These are phyloP conservation scores for Cebidichthys violaceus DNA, from an alignment of 2,113 vertebrate species.

Conservation along the genomic window DNA sequence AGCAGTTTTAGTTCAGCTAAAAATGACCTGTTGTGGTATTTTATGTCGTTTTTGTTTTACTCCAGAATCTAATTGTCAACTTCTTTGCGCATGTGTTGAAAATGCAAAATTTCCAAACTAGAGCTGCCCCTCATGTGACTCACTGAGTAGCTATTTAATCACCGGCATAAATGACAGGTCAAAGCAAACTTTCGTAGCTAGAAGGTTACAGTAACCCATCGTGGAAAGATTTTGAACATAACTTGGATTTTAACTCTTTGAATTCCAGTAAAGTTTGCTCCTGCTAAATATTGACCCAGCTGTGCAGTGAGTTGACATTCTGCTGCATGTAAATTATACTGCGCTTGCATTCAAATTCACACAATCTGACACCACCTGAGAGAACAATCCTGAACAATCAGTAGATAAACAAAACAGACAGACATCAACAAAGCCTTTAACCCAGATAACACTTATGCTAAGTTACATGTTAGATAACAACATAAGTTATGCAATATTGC, in stretches of 20 bases:
- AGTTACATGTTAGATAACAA: background rate
- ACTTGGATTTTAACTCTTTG: background rate
- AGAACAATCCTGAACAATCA: background rate
- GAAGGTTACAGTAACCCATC: background rate
- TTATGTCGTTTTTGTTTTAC: background rate
- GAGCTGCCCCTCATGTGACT: background rate
- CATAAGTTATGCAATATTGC: background rate
- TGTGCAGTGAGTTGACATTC: background rate
- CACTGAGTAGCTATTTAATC: background rate
- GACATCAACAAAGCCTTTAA: constrained; percentile 27
- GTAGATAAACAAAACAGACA: background rate
- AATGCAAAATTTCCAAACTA: background rate
- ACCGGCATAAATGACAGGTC: background rate
- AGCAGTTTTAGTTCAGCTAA: background rate
- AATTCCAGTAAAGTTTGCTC: background rate
- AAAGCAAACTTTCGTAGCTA: background rate
- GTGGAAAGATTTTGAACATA: background rate
- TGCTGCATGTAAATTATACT: background rate
- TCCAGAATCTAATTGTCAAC: background rate
- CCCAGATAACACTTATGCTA: background rate
- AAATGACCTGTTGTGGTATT: background rate
- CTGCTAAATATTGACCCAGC: constrained; percentile 38
- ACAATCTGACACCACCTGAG: background rate
- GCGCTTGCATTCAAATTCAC: background rate
- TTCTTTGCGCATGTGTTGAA: background rate